Conservation (phyloP, 2,797 vertebrate species). For the Prunella strophiata region DNA sequence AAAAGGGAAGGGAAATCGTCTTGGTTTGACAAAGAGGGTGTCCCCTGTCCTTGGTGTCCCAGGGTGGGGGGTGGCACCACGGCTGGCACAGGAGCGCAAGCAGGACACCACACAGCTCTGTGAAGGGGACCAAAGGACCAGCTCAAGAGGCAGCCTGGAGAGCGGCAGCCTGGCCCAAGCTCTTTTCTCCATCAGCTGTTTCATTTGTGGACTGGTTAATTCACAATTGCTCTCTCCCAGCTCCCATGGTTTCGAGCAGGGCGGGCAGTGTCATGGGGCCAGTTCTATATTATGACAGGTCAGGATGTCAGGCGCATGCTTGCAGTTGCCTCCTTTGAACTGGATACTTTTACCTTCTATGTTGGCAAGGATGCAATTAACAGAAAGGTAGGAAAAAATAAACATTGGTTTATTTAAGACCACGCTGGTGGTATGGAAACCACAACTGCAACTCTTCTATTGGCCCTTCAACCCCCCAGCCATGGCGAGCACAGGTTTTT, state of each 20-base stretch:
- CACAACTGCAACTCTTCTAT: constrained; percentile 40
- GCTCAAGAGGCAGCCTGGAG: not conserved
- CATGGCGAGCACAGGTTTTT: constrained; percentile 44
- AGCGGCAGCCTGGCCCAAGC: not conserved
- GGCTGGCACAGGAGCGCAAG: fast-evolving
- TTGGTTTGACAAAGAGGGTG: not conserved
- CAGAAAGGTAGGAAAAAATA: constrained; percentile 72
- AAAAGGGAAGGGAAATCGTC: not conserved
- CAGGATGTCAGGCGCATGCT: constrained; percentile 73
- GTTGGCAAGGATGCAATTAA: constrained; percentile 57
- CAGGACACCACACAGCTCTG: not conserved
- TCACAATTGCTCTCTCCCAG: constrained; percentile 47
- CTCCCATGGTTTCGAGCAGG: constrained; percentile 50
- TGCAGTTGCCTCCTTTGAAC: constrained; percentile 59
- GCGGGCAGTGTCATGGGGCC: constrained; percentile 51
- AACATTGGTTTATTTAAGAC: constrained; percentile 73
- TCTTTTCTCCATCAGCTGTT: constrained; percentile 51
- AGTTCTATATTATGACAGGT: constrained; percentile 64
- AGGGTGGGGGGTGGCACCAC: not conserved
- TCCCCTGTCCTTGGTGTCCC: not conserved
- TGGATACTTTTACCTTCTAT: constrained; percentile 67
- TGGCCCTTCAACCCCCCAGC: not conserved
- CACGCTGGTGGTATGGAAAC: not conserved
- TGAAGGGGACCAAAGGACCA: not conserved
- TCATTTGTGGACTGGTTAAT: constrained; percentile 23